Conservation (phyloP, 37 sponge, comb jelly and placozoan species). For the Halisarca cf. caerulea region DNA sequence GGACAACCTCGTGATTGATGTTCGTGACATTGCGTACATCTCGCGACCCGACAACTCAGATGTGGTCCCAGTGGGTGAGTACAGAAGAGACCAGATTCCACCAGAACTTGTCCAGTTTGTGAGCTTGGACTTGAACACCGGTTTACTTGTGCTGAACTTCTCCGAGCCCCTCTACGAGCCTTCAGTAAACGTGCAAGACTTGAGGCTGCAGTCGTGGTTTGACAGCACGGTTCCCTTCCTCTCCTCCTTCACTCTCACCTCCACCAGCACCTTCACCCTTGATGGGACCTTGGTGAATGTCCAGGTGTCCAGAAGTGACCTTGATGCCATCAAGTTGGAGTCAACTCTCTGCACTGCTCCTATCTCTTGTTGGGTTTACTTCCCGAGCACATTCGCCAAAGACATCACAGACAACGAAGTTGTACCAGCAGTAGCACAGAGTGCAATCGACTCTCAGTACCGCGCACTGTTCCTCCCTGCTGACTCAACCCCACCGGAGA, state of each 20-base stretch:
- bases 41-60: slow-evolving; percentile 8
- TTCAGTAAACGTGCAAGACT: slow-evolving; percentile 30
- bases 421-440: not conserved
- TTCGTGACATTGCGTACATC: slow-evolving; percentile 48
- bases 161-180: slow-evolving; percentile 63
- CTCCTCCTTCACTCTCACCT: slow-evolving; percentile 23
- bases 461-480: slow-evolving; percentile 23
- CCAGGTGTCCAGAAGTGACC: slow-evolving; percentile 39
- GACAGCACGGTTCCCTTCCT: not conserved
- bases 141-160: slow-evolving; percentile 66
- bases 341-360: slow-evolving; percentile 34
- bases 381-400: slow-evolving; percentile 43
- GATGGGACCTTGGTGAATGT: slow-evolving; percentile 45
- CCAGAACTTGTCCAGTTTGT: slow-evolving; percentile 68
- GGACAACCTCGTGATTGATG: slow-evolving; percentile 55
- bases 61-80: slow-evolving; percentile 27
- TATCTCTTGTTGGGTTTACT: slow-evolving; percentile 42
- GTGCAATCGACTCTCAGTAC: slow-evolving; percentile 30
- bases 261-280: slow-evolving; percentile 36
- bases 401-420: slow-evolving; percentile 55
- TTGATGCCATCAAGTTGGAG: slow-evolving; percentile 43
- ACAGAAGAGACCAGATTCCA: slow-evolving; percentile 52
- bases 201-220: slow-evolving; percentile 39
- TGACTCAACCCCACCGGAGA: slow-evolving; percentile 53
- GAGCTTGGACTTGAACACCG: slow-evolving; percentile 65